A percentile compares a stretch with the other conserved stretches of the same genome.
Evolutionary conservation across 1,140 invertebrate species (phyloP).

Genomic region (Trichonephila inaurata): DNA sequence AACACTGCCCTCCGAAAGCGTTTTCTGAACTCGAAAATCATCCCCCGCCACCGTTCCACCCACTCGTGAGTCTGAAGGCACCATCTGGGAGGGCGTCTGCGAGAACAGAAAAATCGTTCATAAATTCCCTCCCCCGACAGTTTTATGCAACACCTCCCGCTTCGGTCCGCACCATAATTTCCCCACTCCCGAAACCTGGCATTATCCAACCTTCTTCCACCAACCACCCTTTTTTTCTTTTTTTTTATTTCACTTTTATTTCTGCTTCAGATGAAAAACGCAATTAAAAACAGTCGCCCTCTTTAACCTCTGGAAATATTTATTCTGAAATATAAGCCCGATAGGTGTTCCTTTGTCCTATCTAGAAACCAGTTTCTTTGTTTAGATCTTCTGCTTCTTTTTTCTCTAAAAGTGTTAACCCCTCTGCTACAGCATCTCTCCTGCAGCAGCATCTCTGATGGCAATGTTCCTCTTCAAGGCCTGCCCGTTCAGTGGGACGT

Average conservation of each 20-base stretch:
- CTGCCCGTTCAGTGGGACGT: slow-evolving; percentile 37
- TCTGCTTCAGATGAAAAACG: neutral
- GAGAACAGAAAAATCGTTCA: neutral
- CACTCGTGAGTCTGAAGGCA: neutral
- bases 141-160: slow-evolving; percentile 50
- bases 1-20: too few species aligned
- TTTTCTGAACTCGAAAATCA: neutral
- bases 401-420: neutral
- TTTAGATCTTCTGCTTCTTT: neutral
- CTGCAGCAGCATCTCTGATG: neutral
- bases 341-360: slow-evolving; percentile 45
- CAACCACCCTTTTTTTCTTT: neutral
- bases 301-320: slow-evolving; percentile 45
- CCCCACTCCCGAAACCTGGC: neutral
- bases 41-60: neutral
- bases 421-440: neutral
- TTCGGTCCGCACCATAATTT: neutral
- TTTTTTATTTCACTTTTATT: neutral
- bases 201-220: neutral
- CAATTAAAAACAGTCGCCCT: slow-evolving; percentile 54
- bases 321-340: neutral
- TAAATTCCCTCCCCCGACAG: slow-evolving; percentile 49
- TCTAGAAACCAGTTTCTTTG: slow-evolving; percentile 55
- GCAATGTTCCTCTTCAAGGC: slow-evolving; percentile 25
- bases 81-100: slow-evolving; percentile 20